These are phyloP conservation scores for Drosophila acutilabella DNA, from an alignment of 2,888 invertebrate genomes.

Conservation along the genomic window DNA sequence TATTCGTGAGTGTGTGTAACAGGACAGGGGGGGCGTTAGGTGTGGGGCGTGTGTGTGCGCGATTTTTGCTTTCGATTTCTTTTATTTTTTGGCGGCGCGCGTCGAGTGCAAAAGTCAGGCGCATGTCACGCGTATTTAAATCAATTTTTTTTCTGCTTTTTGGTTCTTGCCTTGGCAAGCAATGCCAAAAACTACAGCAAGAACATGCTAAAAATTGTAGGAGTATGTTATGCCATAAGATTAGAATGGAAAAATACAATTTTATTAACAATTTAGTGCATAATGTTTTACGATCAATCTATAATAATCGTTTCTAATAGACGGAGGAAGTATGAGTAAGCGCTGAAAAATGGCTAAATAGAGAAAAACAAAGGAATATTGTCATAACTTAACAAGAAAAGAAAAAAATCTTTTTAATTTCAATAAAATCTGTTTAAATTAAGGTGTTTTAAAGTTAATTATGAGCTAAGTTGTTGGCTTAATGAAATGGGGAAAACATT, in stretches of 20 bases:
- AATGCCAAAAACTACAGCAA: conserved; percentile 25
- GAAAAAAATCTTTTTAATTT: too few relatives aligned
- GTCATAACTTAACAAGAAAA: too few relatives aligned
- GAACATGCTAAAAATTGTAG: conserved; percentile 20
- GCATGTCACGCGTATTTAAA: conserved; percentile 80
- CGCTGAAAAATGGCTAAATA: neutral
- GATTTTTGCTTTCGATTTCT: conserved; percentile 52
- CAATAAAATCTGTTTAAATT: too few relatives aligned
- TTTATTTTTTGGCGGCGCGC: conserved; percentile 43
- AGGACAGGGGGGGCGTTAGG: neutral
- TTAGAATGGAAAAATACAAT: conserved; percentile 40
- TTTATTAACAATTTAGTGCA: conserved; percentile 12
- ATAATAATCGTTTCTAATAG: neutral
- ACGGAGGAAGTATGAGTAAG: neutral
- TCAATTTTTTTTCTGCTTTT: conserved; percentile 54
- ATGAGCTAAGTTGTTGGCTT: too few relatives aligned
- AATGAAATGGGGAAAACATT: too few relatives aligned
- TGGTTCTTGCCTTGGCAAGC: conserved; percentile 11
- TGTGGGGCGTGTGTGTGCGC: conserved; percentile 21
- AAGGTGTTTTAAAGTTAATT: too few relatives aligned
- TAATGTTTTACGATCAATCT: neutral
- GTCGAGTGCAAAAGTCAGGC: conserved; percentile 77
- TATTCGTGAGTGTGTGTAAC: conserved; percentile 9
- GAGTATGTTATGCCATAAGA: conserved; percentile 15
- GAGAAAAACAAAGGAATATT: neutral